Conservation (phyloP, 2,888 invertebrate genomes). For the Acrobasis consociella region DNA sequence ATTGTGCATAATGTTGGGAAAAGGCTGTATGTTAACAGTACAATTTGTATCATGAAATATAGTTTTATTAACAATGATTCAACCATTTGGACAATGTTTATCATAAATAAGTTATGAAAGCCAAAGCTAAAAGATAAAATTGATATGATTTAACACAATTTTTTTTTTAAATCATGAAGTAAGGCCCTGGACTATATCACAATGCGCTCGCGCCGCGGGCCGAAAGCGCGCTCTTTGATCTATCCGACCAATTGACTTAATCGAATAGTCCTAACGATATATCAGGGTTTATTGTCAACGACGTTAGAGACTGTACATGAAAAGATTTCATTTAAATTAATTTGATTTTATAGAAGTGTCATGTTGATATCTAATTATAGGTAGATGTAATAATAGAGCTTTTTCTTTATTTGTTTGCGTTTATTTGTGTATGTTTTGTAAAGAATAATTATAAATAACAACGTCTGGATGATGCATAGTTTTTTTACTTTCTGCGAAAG, state of each 20-base stretch:
- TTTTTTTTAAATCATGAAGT: neutral
- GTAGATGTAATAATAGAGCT: neutral
- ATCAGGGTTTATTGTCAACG: constrained; percentile 49
- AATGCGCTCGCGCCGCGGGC: constrained; percentile 24
- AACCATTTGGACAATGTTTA: too few relatives aligned
- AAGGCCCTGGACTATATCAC: neutral
- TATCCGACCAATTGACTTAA: constrained; percentile 60
- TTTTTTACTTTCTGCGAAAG: too few relatives aligned
- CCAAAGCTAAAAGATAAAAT: too few relatives aligned
- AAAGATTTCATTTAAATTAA: constrained; percentile 33
- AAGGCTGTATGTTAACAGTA: too few relatives aligned
- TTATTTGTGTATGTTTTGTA: too few relatives aligned
- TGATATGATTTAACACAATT: too few relatives aligned
- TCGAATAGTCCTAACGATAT: constrained; percentile 60
- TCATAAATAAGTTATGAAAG: too few relatives aligned
- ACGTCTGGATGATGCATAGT: too few relatives aligned
- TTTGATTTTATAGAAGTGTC: neutral
- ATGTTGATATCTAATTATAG: neutral
- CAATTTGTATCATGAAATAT: too few relatives aligned
- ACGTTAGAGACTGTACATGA: constrained; percentile 21
- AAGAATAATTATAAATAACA: too few relatives aligned
- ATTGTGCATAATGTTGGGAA: too few relatives aligned
- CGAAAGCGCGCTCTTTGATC: constrained; percentile 49
- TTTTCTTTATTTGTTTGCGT: neutral
- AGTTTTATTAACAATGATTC: too few relatives aligned